Evolutionary conservation across 2,113 vertebrate species (phyloP).

Genomic region (Pseudorhombus dupliciocellatus): DNA sequence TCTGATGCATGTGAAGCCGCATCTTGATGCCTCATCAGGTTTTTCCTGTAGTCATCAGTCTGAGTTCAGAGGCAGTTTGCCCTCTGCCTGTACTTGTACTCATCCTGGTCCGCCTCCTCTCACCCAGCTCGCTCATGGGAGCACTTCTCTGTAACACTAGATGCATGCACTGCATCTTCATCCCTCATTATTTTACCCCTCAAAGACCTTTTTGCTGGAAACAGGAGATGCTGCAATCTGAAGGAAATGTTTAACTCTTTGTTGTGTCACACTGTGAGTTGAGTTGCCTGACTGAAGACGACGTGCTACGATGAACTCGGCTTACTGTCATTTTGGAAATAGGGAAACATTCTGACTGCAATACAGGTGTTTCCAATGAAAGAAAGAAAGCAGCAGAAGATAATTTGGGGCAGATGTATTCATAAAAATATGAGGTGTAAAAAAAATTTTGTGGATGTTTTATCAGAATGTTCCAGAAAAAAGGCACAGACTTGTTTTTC

Average conservation of each 20-base stretch:
- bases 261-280: slow-evolving; percentile 47
- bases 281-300: slow-evolving; percentile 5
- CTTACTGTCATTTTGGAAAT: not conserved
- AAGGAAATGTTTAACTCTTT: slow-evolving; percentile 69
- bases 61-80: slow-evolving; percentile 67
- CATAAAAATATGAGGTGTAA: too few species aligned
- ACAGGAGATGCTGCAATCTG: slow-evolving; percentile 60
- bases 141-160: slow-evolving; percentile 84
- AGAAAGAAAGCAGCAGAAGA: too few species aligned
- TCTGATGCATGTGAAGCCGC: slow-evolving; percentile 16
- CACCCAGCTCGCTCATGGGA: slow-evolving; percentile 79
- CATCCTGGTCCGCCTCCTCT: slow-evolving; percentile 78
- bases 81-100: slow-evolving; percentile 83
- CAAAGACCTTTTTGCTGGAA: slow-evolving; percentile 75
- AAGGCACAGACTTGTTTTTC: too few species aligned
- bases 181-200: slow-evolving; percentile 80
- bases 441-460: too few species aligned
- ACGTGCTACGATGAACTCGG: not conserved
- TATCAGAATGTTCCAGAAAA: too few species aligned
- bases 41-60: slow-evolving; percentile 50
- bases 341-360: not conserved
- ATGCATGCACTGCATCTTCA: slow-evolving; percentile 85
- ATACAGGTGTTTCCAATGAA: too few species aligned
- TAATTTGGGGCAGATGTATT: too few species aligned
- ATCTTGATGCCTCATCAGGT: slow-evolving; percentile 23